A percentile compares a stretch with the other conserved stretches of the same genome.
Evolutionary conservation across 1,140 invertebrate species (phyloP).

Genomic region (Bombyx mandarina): DNA sequence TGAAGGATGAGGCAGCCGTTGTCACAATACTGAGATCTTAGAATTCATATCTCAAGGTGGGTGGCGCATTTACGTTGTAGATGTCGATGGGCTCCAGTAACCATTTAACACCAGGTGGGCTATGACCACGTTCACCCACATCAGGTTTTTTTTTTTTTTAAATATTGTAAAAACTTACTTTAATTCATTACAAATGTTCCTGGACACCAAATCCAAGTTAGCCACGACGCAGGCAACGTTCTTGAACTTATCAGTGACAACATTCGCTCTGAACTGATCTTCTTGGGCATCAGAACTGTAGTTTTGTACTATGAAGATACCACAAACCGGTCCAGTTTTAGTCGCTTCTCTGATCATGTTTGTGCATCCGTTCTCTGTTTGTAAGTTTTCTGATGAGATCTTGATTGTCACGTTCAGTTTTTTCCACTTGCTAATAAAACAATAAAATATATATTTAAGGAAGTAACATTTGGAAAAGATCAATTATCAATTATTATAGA

Average conservation of each 20-base stretch:
- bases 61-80: too few relatives aligned
- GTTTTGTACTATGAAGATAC: conserved; percentile 22
- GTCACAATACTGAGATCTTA: too few relatives aligned
- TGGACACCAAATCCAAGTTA: conserved; percentile 18
- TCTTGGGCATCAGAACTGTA: not conserved
- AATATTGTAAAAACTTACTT: conserved; percentile 11
- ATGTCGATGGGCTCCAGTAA: too few relatives aligned
- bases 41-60: too few relatives aligned
- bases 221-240: conserved; percentile 11
- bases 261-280: conserved; percentile 6
- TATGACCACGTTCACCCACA: too few relatives aligned
- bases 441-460: conserved; percentile 2
- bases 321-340: conserved; percentile 20
- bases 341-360: conserved; percentile 18
- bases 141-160: not conserved
- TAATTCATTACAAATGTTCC: conserved; percentile 16
- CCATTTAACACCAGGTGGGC: too few relatives aligned
- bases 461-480: not conserved
- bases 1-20: too few relatives aligned
- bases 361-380: conserved; percentile 20
- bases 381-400: conserved; percentile 12
- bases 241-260: conserved; percentile 13
- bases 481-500: too few relatives aligned
- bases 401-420: conserved; percentile 11
- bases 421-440: conserved; percentile 14